phyloP scores from a whole-genome alignment of 1,140 invertebrate species.

The Zaprionus davidi region DNA sequence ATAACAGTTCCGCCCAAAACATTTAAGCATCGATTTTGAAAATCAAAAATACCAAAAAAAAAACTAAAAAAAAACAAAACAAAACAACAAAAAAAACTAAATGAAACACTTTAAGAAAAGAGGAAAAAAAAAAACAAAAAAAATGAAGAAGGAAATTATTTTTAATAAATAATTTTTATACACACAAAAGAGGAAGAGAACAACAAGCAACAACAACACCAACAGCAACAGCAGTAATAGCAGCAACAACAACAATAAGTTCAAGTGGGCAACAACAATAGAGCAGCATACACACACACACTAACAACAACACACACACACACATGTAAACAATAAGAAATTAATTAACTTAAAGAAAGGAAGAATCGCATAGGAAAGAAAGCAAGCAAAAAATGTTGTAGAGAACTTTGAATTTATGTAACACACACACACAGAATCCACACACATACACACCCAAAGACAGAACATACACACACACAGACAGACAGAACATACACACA shows the following conservation, averaged over 20 bases:
- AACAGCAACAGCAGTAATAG: conserved; percentile 21
- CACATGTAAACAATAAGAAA: conserved; percentile 18
- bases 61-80: conserved; percentile 21
- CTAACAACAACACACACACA: conserved; percentile 12
- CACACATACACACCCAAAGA: conserved; percentile 27
- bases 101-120: conserved; percentile 27
- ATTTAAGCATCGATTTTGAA: conserved; percentile 81
- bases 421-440: conserved; percentile 17
- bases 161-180: conserved; percentile 57
- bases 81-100: conserved; percentile 31
- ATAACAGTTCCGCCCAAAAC: conserved; percentile 78
- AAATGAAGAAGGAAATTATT: conserved; percentile 38
- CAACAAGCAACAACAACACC: conserved; percentile 13
- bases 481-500: conserved; percentile 19
- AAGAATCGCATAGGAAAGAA: neutral
- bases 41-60: conserved; percentile 59
- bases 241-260: conserved; percentile 16
- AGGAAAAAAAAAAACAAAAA: conserved; percentile 19
- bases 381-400: neutral
- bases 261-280: conserved; percentile 18
- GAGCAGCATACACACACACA: conserved; percentile 18
- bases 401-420: conserved; percentile 22
- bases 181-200: conserved; percentile 12
- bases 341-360: conserved; percentile 15
- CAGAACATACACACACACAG: conserved; percentile 19